phyloP scores from a whole-genome alignment of 2,113 vertebrate genomes.

The Hemibates koningsi region DNA sequence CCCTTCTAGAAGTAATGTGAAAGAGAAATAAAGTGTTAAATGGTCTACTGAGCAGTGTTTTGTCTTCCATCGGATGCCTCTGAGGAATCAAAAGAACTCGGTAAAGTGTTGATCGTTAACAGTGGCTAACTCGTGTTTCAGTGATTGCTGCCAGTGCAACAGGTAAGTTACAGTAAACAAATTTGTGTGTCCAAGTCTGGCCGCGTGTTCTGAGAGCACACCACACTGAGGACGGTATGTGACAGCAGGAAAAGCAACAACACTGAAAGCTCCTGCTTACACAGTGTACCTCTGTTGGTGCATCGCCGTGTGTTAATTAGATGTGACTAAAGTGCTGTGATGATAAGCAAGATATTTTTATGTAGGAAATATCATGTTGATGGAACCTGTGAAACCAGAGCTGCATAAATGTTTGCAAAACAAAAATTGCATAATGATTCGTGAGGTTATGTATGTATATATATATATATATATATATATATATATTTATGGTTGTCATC shows the following conservation, averaged over 20 bases:
- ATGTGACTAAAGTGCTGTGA: background rate
- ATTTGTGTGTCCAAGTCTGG: background rate
- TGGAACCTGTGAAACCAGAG: background rate
- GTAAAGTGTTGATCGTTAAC: background rate
- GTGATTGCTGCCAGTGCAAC: background rate
- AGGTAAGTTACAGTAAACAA: conserved; percentile 40
- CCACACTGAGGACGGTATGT: background rate
- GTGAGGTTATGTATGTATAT: too few relatives aligned
- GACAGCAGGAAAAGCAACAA: background rate
- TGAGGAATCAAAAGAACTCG: background rate
- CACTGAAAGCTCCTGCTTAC: background rate
- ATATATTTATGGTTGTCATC: background rate
- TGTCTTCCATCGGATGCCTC: background rate
- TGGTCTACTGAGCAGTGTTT: background rate
- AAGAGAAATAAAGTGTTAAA: background rate
- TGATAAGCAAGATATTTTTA: background rate
- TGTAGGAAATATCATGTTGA: background rate
- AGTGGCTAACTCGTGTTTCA: conserved; percentile 12
- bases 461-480: too few relatives aligned
- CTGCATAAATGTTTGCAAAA: background rate
- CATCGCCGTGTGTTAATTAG: background rate
- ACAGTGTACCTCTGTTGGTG: background rate
- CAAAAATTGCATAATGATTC: background rate
- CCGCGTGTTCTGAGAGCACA: background rate
- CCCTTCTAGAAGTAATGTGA: background rate